Evolutionary conservation across 2,113 vertebrate genomes (phyloP), one percentile per base, ranked within the genome.

Genomic region (Ariopsis seemanni): DNA sequence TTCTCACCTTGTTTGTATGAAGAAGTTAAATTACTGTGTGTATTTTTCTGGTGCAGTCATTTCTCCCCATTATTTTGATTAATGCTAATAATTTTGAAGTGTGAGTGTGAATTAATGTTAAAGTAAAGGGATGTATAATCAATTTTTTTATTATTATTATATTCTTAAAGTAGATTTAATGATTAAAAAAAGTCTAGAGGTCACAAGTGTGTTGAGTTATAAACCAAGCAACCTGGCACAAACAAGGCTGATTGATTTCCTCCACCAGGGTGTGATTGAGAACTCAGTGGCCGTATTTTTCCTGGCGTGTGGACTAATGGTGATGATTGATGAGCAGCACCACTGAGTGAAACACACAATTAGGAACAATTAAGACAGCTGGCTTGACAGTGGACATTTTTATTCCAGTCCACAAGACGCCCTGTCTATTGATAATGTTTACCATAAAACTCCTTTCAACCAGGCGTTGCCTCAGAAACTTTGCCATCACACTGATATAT

Each of bases 401-500:
- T 82, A 50, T 52, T 34, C 86, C 42, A 10, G 0, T 60, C 55
- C 30, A 55, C 20, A 8, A 7, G 48, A 79, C 62, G 52, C 22
- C 62, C 82, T 75, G 84, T 90, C 72, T 82, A 57, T 67, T 62
- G 72, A 90, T 92, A 92, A 93, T 92, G 91, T 91, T 94, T 91
- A 93, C 88, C 72, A 55, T 86, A 78, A 62, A 84, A 88, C 90
- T 89, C 90, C 67, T 87, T 89, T 71, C 83, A 92, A 91, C 63
- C 88, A 92, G 91, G 88, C 90, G 87, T 90, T 90, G 90, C 88
- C 93, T 90, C 90, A 87, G 90, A 90, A 91, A 88, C 86, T 88
- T 90, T 89, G 90, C 91, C 92, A 92, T 95, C 92, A 92, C 92
- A 86, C 94, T 95, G 95, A 96, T 96, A 91, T 93, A 95, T 95